Conservation (phyloP, 2,113 vertebrate genomes). For the Silurus asotus region DNA sequence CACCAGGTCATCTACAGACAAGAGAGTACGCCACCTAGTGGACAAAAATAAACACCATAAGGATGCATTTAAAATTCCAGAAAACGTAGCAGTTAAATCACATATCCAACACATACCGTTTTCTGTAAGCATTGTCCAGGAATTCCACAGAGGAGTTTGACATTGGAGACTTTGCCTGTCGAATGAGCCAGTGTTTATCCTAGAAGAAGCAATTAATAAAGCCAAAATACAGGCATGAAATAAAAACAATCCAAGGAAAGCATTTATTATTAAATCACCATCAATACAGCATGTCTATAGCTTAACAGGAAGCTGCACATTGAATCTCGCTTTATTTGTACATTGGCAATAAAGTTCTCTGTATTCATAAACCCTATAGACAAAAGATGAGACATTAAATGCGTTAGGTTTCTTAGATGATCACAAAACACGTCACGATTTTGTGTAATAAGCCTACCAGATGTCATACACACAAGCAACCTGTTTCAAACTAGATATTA, state of each 20-base stretch:
- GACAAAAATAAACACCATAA: neutral
- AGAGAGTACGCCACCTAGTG: slow-evolving; percentile 89
- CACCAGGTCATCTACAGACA: slow-evolving; percentile 94
- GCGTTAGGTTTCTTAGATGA: neutral
- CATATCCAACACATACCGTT: slow-evolving; percentile 72
- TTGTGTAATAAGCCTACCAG: neutral
- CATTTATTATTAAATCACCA: neutral
- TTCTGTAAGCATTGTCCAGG: slow-evolving; percentile 89
- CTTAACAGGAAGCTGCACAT: neutral
- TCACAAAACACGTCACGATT: neutral
- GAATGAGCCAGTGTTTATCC: slow-evolving; percentile 98
- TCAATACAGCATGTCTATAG: neutral
- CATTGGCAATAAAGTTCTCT: neutral
- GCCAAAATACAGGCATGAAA: neutral
- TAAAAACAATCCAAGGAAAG: neutral
- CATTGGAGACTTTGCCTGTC: slow-evolving; percentile 98
- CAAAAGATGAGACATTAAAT: neutral
- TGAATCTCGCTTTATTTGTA: neutral
- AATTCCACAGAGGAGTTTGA: slow-evolving; percentile 89
- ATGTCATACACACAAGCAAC: neutral
- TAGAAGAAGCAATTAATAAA: slow-evolving; percentile 54
- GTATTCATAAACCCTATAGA: neutral
- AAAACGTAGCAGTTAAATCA: neutral
- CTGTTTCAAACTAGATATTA: neutral
- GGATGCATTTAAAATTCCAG: neutral